Evolutionary conservation across 2,113 vertebrate genomes (phyloP), one percentile per base, ranked within the genome.

Genomic region (Cephalopholis sonnerati): DNA sequence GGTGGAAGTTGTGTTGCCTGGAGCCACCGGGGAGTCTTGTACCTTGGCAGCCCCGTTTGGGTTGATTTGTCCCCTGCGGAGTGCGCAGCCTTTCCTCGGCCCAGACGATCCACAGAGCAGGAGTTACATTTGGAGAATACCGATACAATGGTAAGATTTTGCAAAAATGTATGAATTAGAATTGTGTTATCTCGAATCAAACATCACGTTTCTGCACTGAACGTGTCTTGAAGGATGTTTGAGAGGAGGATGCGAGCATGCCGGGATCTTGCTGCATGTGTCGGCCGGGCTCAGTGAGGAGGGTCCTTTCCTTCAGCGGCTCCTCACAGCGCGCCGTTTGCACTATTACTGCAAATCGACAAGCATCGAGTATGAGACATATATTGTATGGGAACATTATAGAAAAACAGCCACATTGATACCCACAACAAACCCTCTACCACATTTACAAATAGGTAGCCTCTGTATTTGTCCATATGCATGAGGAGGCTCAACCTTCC

Each of bases 231-330:
- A 27, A 6, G 54, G 76, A 10, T 41, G 67, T 54, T 7, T 24
- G 79, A 41, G 71, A 39, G 64, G 68, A 6, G 58, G 27, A 55
- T 32, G 50, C 72, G 27, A 55, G 50, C 65, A 17, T 64, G 76
- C 79, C 57, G 87, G 84, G 77, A 88, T 89, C 76, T 62, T 89
- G 88, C 88, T 79, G 83, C 82, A 91, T 91, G 83, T 86, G 69
- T 74, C 69, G 68, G 62, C 18, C 54, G 65, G 63, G 74, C 44
- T 83, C 70, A 62, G 75, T 25, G 29, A 62, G 87, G 65, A 78
- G 75, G 67, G n/a, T 71, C 68, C 57, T 67, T 51, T 24, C 32
- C 25, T 10, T 32, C 70, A 32, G 57, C 20, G 73, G 62, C 57
- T 74, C 51, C 46, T 50, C 24, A 17, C 64, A 18, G 57, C 29